Evolutionary conservation across 2,113 vertebrate species (phyloP).

Genomic region (Hyperopisus bebe): DNA sequence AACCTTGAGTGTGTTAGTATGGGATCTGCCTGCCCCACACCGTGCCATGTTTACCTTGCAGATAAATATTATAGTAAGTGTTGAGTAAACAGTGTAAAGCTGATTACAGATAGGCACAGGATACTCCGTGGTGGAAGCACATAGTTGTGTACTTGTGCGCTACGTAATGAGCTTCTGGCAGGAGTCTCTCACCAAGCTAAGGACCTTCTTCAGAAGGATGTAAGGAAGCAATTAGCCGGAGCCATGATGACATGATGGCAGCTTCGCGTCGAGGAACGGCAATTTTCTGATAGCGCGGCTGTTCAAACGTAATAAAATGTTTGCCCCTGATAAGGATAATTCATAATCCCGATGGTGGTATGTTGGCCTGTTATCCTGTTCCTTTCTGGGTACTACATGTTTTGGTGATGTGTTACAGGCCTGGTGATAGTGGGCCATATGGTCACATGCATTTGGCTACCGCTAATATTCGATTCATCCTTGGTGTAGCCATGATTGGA

Average conservation of each 20-base stretch:
- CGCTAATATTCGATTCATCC: not conserved
- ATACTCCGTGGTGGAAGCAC: not conserved
- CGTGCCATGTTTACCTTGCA: constrained; percentile 19
- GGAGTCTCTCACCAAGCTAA: constrained; percentile 31
- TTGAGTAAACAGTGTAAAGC: constrained; percentile 23
- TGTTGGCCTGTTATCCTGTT: not conserved
- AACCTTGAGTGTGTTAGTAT: not conserved
- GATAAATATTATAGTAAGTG: constrained; percentile 48
- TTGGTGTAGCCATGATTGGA: not conserved
- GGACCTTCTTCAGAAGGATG: constrained; percentile 34
- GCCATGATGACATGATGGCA: constrained; percentile 37
- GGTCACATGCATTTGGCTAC: not conserved
- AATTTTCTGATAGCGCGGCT: constrained; percentile 44
- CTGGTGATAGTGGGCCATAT: not conserved
- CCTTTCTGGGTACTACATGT: not conserved
- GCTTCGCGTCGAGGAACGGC: constrained; percentile 37
- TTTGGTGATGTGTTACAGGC: not conserved
- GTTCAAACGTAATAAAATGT: not conserved
- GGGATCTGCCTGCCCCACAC: constrained; percentile 24
- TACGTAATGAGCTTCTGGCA: constrained; percentile 29
- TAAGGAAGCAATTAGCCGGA: constrained; percentile 56
- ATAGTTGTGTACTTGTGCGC: not conserved
- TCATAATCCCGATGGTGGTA: not conserved
- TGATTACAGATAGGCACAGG: not conserved
- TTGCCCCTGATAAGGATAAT: not conserved